Percentiles rank a stretch among this genome's conserved stretches.
Evolutionary conservation across 2,797 vertebrate species (phyloP).

Genomic region (Helicolenus hilgendorfi): DNA sequence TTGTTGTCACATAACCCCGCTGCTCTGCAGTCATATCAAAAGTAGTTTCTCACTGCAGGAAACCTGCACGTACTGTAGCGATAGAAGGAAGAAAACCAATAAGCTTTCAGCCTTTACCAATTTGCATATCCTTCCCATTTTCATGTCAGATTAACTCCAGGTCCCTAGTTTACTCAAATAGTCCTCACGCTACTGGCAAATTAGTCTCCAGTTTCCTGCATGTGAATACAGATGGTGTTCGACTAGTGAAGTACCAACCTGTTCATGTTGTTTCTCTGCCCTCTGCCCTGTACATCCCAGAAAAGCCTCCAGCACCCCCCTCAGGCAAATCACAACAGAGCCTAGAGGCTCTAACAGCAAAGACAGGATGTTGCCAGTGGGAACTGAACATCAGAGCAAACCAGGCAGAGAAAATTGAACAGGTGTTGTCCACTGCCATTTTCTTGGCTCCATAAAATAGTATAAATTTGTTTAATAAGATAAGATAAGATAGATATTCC

Average conservation of each 20-base stretch:
- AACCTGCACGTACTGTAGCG: neutral
- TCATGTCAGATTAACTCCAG: neutral
- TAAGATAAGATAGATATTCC: neutral
- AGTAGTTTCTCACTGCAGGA: neutral
- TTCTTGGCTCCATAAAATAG: neutral
- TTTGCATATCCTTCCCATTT: neutral
- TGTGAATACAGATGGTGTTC: neutral
- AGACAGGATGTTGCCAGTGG: neutral
- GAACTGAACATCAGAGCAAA: neutral
- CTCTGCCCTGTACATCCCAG: neutral
- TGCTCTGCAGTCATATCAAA: neutral
- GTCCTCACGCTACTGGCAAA: neutral
- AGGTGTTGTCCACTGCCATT: neutral
- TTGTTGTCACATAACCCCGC: neutral
- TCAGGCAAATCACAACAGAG: constrained; percentile 41
- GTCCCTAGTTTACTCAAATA: neutral
- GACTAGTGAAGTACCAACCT: neutral
- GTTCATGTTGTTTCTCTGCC: constrained; percentile 3
- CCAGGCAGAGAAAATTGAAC: neutral
- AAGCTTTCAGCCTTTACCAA: neutral
- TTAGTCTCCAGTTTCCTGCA: neutral
- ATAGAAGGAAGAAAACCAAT: neutral
- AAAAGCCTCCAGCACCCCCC: constrained; percentile 48
- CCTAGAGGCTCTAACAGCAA: neutral
- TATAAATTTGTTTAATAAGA: neutral